Evolutionary conservation across 2,113 vertebrate genomes (phyloP).

Genomic region (Dromiciops gliroides): DNA sequence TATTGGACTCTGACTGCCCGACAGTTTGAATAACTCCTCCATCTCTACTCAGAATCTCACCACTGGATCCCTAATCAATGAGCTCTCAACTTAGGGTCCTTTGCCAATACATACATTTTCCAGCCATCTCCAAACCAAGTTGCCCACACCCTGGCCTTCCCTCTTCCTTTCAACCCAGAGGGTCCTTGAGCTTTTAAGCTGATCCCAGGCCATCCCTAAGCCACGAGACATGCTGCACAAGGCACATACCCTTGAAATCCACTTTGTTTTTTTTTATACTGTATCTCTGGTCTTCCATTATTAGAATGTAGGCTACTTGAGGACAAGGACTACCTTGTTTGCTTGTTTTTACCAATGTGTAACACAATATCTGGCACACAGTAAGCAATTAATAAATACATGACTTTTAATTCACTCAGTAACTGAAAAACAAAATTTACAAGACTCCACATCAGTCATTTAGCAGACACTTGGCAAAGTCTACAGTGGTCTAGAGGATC

Average conservation of each 20-base stretch:
- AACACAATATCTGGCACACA: neutral
- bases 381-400: neutral
- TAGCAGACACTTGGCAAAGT: neutral
- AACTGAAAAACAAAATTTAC: neutral
- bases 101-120: neutral
- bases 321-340: neutral
- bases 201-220: neutral
- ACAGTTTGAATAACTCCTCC: constrained; percentile 1
- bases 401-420: neutral
- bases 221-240: neutral
- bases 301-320: neutral
- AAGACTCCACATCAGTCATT: neutral
- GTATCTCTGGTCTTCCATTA: neutral
- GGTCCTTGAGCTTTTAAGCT: neutral
- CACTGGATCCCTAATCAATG: neutral
- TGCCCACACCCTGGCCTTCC: neutral
- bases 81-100: neutral
- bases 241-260: neutral
- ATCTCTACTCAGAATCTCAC: neutral
- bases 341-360: neutral
- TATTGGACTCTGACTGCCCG: neutral
- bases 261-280: neutral
- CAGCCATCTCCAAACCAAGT: neutral
- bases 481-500: neutral
- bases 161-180: neutral